Evolutionary conservation across 2,888 invertebrate genomes (phyloP).

Genomic region (Ochlodes sylvanus): DNA sequence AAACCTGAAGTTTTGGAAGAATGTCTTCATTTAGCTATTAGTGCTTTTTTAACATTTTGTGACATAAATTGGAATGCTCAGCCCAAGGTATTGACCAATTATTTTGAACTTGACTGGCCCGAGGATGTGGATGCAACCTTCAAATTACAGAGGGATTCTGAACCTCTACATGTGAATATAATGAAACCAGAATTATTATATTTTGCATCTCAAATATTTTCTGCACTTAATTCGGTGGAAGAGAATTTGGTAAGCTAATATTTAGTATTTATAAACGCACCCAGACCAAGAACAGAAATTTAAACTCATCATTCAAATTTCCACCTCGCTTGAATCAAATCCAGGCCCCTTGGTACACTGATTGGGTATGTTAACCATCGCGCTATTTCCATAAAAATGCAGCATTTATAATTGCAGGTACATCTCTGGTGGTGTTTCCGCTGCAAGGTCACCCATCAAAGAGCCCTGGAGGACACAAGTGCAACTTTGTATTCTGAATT

Average conservation of each 20-base stretch:
- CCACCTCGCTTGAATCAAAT: too few species aligned
- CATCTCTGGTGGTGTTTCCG: conserved; percentile 91
- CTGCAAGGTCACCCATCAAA: conserved; percentile 90
- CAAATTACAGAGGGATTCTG: conserved; percentile 85
- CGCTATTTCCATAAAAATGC: too few species aligned
- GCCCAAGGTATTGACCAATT: conserved; percentile 69
- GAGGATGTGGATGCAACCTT: conserved; percentile 67
- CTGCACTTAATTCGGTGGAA: conserved; percentile 60
- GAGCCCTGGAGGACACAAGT: conserved; percentile 90
- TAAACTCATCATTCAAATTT: too few species aligned
- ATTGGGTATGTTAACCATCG: too few species aligned
- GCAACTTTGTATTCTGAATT: conserved; percentile 86
- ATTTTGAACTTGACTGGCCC: conserved; percentile 73
- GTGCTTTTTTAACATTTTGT: conserved; percentile 89
- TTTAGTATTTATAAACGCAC: too few species aligned
- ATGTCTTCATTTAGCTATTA: conserved; percentile 85
- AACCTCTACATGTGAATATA: conserved; percentile 88
- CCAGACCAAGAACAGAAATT: too few species aligned
- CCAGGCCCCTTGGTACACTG: too few species aligned
- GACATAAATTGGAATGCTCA: conserved; percentile 94
- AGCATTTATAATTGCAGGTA: conserved; percentile 53
- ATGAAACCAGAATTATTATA: conserved; percentile 81
- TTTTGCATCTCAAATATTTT: conserved; percentile 71
- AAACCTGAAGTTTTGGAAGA: conserved; percentile 57
- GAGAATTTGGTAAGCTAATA: conserved; percentile 73